These are phyloP conservation scores for Elaphurus davidianus DNA, from an alignment of 2,113 vertebrate genomes.

Conservation along the genomic window DNA sequence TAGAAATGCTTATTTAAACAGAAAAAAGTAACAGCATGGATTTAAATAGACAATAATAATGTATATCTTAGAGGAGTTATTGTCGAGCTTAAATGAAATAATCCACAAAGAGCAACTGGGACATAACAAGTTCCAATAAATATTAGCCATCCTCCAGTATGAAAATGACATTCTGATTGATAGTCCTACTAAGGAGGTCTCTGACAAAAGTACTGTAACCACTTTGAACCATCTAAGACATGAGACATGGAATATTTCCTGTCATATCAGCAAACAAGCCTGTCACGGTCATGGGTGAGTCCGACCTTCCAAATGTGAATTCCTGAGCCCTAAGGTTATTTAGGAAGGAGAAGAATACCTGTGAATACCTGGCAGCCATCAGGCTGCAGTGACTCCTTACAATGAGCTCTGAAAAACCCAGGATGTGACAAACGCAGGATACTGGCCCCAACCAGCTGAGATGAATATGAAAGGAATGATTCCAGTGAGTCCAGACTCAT, in stretches of 20 bases:
- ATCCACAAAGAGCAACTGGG: background rate
- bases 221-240: background rate
- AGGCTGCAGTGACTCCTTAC: background rate
- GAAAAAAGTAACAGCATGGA: background rate
- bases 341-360: background rate
- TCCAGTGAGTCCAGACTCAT: background rate
- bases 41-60: background rate
- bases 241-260: background rate
- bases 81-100: background rate
- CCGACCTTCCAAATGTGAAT: background rate
- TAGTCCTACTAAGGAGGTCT: background rate
- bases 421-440: background rate
- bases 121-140: background rate
- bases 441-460: background rate
- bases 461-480: background rate
- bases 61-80: background rate
- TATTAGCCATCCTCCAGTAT: background rate
- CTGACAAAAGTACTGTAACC: background rate
- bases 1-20: background rate
- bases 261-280: background rate
- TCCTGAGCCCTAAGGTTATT: background rate
- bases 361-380: background rate
- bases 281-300: background rate
- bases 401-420: background rate
- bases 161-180: background rate